Percentiles rank a stretch among this genome's conserved stretches.
Evolutionary conservation across 2,797 vertebrate species (phyloP).

Genomic region (Gallinago nigripennis): DNA sequence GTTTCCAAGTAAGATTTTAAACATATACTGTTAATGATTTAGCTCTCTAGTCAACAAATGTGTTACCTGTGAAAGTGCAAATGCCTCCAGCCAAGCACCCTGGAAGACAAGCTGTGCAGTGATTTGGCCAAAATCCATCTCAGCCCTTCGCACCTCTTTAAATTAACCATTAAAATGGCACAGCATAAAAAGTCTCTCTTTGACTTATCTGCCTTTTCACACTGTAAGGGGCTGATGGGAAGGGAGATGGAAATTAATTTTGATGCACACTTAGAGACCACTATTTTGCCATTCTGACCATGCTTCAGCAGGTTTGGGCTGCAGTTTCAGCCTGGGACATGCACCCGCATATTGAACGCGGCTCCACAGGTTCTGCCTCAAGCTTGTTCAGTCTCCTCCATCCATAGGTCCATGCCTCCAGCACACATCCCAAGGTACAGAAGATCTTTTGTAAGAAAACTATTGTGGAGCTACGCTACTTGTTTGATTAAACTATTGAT

Average conservation of each 20-base stretch:
- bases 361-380: background rate
- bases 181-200: background rate
- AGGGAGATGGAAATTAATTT: background rate
- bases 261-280: background rate
- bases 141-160: background rate
- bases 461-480: background rate
- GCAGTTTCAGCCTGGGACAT: background rate
- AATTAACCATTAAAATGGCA: background rate
- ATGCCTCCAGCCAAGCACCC: background rate
- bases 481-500: background rate
- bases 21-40: background rate
- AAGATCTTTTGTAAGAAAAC: background rate
- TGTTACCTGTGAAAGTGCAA: background rate
- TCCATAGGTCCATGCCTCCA: background rate
- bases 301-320: background rate
- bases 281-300: background rate
- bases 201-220: background rate
- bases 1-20: slow-evolving; percentile 31
- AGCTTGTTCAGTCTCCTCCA: background rate
- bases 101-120: background rate
- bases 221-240: background rate
- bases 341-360: fast-evolving
- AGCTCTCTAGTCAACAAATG: background rate
- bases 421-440: background rate
- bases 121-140: background rate